phyloP scores from a whole-genome alignment of 2,888 invertebrate genomes.

The Drosophila stalkeri region DNA sequence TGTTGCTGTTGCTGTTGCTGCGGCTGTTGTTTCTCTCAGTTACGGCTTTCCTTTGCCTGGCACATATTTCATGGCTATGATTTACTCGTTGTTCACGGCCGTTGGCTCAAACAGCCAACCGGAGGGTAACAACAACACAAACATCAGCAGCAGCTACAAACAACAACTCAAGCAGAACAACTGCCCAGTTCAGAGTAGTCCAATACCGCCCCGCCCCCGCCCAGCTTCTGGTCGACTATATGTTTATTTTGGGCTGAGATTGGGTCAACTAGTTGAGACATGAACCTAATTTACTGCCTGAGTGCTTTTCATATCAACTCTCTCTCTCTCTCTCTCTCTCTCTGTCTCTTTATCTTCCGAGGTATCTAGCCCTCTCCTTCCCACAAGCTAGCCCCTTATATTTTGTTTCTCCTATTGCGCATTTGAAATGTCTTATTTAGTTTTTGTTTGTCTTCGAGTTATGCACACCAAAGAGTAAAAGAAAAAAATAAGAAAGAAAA shows the following conservation, averaged over 20 bases:
- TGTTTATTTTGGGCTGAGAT: constrained; percentile 71
- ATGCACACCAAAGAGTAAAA: constrained; percentile 25
- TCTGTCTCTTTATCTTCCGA: no score
- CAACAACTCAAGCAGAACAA: constrained; percentile 76
- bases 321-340: constrained; percentile 2
- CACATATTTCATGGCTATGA: constrained; percentile 81
- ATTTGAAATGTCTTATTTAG: constrained; percentile 72
- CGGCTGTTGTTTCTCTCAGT: constrained; percentile 26
- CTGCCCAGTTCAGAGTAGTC: constrained; percentile 56
- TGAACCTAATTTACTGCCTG: constrained; percentile 81
- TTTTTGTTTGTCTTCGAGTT: constrained; percentile 56
- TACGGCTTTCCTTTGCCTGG: constrained; percentile 59
- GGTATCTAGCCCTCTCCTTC: neutral
- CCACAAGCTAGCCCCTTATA: neutral
- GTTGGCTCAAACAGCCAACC: constrained; percentile 57
- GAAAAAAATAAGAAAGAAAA: constrained; percentile 5
- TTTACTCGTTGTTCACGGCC: constrained; percentile 79
- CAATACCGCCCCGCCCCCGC: constrained; percentile 16
- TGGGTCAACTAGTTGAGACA: constrained; percentile 81
- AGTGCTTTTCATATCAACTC: constrained; percentile 70
- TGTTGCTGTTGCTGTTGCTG: constrained; percentile 19
- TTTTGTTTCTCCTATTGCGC: constrained; percentile 26
- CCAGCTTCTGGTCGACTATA: constrained; percentile 38
- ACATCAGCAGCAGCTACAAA: constrained; percentile 21
- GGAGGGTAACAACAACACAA: constrained; percentile 18